Evolutionary conservation across 1,140 invertebrate species (phyloP).

Genomic region (Bombus terrestris): DNA sequence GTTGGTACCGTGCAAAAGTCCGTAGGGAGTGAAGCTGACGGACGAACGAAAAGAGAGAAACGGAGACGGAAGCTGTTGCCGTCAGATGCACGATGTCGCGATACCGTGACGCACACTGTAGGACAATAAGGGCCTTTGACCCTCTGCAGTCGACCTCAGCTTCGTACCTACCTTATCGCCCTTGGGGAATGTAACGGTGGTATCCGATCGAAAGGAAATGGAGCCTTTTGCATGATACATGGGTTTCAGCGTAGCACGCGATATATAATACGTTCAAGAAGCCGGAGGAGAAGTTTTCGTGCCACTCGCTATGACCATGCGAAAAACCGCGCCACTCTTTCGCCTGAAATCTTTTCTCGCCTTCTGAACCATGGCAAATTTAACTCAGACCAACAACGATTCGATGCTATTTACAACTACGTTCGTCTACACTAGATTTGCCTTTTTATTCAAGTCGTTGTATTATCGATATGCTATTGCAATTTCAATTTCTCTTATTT

Average conservation of each 20-base stretch:
- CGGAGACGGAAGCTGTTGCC: background rate
- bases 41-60: conserved; percentile 5
- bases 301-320: conserved; percentile 12
- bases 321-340: background rate
- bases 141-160: conserved; percentile 9
- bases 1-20: conserved; percentile 19
- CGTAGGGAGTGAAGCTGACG: conserved; percentile 26
- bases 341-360: conserved; percentile 12
- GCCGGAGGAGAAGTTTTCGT: conserved; percentile 14
- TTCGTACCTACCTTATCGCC: conserved; percentile 41
- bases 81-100: conserved; percentile 42
- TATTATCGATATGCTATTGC: background rate
- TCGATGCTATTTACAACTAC: background rate
- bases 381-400: background rate
- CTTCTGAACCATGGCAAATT: background rate
- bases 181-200: conserved; percentile 8
- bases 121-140: conserved; percentile 36
- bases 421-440: background rate
- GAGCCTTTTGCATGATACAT: conserved; percentile 35
- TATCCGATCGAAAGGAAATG: conserved; percentile 43
- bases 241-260: conserved; percentile 14
- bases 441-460: background rate
- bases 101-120: conserved; percentile 35
- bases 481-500: conserved; percentile 37
- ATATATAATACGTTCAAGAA: background rate